These are phyloP conservation scores for Psilanteris sp. DNA, from an alignment of 1,140 invertebrate genomes.

Conservation along the genomic window DNA sequence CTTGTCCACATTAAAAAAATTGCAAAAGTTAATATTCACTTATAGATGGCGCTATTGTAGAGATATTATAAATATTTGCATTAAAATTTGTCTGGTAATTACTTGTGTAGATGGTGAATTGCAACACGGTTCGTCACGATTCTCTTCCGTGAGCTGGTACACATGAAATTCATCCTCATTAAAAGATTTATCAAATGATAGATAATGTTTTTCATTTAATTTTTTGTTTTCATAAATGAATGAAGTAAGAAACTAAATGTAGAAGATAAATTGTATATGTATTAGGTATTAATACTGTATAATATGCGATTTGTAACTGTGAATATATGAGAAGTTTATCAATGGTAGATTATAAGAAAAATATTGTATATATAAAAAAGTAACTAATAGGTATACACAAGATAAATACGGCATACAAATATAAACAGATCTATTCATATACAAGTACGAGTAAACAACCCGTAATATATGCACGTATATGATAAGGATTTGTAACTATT, in stretches of 20 bases:
- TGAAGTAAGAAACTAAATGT: conserved; percentile 32
- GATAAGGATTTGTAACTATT: conserved; percentile 77
- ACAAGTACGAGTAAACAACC: conserved; percentile 5
- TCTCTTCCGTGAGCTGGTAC: conserved; percentile 18
- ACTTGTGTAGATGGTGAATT: conserved; percentile 12
- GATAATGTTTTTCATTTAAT: conserved; percentile 8
- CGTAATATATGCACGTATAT: conserved; percentile 69
- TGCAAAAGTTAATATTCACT: background rate
- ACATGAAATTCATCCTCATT: conserved; percentile 6
- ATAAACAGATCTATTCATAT: too few relatives aligned
- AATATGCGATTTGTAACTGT: conserved; percentile 76
- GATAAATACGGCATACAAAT: conserved; percentile 18
- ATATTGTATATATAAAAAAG: conserved; percentile 73
- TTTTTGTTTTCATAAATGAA: too few relatives aligned
- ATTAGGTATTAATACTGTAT: conserved; percentile 75
- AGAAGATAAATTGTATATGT: conserved; percentile 62
- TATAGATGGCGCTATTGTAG: background rate
- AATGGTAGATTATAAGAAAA: conserved; percentile 71
- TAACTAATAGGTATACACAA: conserved; percentile 64
- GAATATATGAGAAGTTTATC: conserved; percentile 70
- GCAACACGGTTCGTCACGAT: conserved; percentile 14
- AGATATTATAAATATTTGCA: too few relatives aligned
- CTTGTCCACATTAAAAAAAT: too few relatives aligned
- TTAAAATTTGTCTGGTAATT: conserved; percentile 3
- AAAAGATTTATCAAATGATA: conserved; percentile 10